Evolutionary conservation across 2,888 invertebrate species (phyloP).

Genomic region (Diaprepes abbreviatus): DNA sequence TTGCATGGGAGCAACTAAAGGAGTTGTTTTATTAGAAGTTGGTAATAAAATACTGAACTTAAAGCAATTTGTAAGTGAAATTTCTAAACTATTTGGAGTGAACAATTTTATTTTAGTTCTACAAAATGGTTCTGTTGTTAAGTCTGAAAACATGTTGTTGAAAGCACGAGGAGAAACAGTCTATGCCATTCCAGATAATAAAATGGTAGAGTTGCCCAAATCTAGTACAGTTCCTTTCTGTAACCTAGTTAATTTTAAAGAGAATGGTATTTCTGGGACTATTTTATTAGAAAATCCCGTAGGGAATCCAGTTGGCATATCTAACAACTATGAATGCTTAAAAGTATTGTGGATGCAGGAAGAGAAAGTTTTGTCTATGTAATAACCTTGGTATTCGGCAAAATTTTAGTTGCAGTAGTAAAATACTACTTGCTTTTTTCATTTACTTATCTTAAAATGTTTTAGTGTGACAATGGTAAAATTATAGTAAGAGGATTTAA

Average conservation of each 20-base stretch:
- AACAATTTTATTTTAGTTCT: slow-evolving; percentile 72
- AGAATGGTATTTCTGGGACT: slow-evolving; percentile 70
- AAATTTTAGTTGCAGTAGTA: too few species aligned
- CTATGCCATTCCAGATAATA: slow-evolving; percentile 64
- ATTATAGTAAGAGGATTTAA: too few species aligned
- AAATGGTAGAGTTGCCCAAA: slow-evolving; percentile 47
- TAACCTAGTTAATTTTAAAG: slow-evolving; percentile 75
- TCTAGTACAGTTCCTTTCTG: slow-evolving; percentile 69
- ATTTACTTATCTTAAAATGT: too few species aligned
- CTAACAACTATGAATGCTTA: background rate
- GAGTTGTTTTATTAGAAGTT: slow-evolving; percentile 80
- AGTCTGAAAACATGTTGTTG: slow-evolving; percentile 62
- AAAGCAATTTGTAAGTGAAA: slow-evolving; percentile 72
- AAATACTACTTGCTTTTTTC: too few species aligned
- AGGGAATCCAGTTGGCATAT: slow-evolving; percentile 60
- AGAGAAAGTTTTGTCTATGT: too few species aligned
- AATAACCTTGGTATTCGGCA: too few species aligned
- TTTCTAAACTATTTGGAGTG: slow-evolving; percentile 78
- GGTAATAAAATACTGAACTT: slow-evolving; percentile 71
- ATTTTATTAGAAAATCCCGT: slow-evolving; percentile 79
- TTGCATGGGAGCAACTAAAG: slow-evolving; percentile 70
- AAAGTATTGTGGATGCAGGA: too few species aligned
- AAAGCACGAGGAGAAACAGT: slow-evolving; percentile 69
- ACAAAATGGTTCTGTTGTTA: slow-evolving; percentile 62
- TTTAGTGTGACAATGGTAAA: too few species aligned